Evolutionary conservation across 2,888 invertebrate genomes (phyloP), one percentile per base, ranked within the genome.

Genomic region (Abrostola triplasia): DNA sequence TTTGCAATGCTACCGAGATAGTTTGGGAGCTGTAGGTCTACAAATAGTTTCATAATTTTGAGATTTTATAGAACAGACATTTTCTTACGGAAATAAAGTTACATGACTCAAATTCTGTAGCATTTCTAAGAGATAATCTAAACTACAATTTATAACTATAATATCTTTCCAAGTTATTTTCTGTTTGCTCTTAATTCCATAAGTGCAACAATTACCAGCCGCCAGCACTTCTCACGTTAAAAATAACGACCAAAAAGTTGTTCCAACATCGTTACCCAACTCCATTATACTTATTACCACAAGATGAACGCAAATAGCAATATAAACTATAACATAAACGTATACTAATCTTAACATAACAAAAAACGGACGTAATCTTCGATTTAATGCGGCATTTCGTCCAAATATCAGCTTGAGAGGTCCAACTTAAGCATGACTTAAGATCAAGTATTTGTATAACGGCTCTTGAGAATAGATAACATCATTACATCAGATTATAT

Each of bases 401-500:
- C n/a, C n/a, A 60, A 55, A 68, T 49, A 73, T 42, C 24, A 38
- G 38, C 54, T 59, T 63, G 60, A 58, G 60, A 56, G 48, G 57
- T 54, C 61, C 41, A 56, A 64, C 47, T 62, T 13, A 51, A 73
- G n/a, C n/a, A 41, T 24, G 24, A 24, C 24, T 24, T 24, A 24
- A 24, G 24, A 2, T 4, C 12, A 24, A 64, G 59, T 75, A 64
- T 75, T 76, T 75, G 54, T 69, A 57, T 51, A 73, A 59, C 56
- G 62, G 64, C 58, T 68, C 57, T 72, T 77, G 67, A 56, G 62
- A 59, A 40, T 6, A 64, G 73, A 73, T 73, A 72, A 47, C 61
- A 73, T 67, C 37, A 73, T 47, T 47, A 47, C 13, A 47, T 24
- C 44, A 47, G 44, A 47, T 73, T 73, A 69, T 70, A 63, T 73